Conservation (phyloP, 2,113 vertebrate species). For the Caloenas nicobarica region DNA sequence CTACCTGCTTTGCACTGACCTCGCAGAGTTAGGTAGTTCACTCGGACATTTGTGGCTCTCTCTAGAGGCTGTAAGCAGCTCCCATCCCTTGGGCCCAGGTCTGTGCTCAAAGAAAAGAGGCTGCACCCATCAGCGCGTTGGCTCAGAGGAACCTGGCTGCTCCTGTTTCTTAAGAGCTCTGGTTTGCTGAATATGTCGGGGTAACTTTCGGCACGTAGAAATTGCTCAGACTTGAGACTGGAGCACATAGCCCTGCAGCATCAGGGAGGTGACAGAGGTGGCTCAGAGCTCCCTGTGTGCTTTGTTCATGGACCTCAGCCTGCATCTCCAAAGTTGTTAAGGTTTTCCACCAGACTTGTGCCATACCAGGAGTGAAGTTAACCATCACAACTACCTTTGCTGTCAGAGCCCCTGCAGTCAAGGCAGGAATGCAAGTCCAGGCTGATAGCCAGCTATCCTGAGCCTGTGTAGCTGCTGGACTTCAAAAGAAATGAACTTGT, state of each 20-base stretch:
- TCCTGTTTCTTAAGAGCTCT: neutral
- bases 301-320: neutral
- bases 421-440: slow-evolving; percentile 27
- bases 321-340: neutral
- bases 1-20: neutral
- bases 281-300: neutral
- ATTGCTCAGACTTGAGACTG: neutral
- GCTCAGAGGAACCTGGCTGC: neutral
- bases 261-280: neutral
- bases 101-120: neutral
- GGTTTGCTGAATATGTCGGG: neutral
- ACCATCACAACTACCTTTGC: slow-evolving; percentile 23
- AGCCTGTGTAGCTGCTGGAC: slow-evolving; percentile 25
- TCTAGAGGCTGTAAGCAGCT: neutral
- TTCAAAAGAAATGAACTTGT: slow-evolving; percentile 49
- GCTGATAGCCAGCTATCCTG: slow-evolving; percentile 39
- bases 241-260: neutral
- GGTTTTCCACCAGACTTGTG: neutral
- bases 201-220: neutral
- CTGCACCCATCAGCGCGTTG: accelerated
- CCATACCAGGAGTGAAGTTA: slow-evolving; percentile 33
- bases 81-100: neutral
- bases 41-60: neutral
- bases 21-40: neutral
- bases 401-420: slow-evolving; percentile 22